Evolutionary conservation across 2,888 invertebrate species (phyloP).

Genomic region (Eurytoma adleriae): DNA sequence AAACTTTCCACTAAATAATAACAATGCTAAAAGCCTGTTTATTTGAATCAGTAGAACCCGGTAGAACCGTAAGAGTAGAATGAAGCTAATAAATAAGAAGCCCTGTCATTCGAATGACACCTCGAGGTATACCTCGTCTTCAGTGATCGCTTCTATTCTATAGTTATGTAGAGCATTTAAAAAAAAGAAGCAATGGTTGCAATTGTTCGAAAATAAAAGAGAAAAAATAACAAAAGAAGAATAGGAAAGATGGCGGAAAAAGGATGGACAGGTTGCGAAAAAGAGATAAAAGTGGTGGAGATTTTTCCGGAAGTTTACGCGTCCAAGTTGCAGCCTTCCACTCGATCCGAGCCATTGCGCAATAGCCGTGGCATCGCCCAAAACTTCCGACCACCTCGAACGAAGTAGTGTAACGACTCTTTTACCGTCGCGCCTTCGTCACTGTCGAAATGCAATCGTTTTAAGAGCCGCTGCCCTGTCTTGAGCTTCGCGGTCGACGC

Average conservation of each 20-base stretch:
- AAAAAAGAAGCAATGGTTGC: no score
- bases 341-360: constrained; percentile 40
- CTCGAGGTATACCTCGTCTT: no score
- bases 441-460: constrained; percentile 60
- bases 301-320: constrained; percentile 47
- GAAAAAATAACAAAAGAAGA: constrained; percentile 16
- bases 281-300: constrained; percentile 30
- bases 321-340: constrained; percentile 11
- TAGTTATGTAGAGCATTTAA: no score
- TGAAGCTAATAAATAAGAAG: no score
- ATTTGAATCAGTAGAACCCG: no score
- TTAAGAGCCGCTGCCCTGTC: constrained; percentile 59
- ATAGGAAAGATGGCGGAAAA: constrained; percentile 22
- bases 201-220: neutral
- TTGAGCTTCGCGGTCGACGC: constrained; percentile 32
- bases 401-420: constrained; percentile 61
- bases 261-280: constrained; percentile 31
- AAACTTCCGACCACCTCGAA: constrained; percentile 42
- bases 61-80: no score
- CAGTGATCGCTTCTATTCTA: no score
- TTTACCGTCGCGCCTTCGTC: constrained; percentile 64
- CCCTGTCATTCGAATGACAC: no score
- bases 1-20: no score
- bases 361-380: constrained; percentile 41
- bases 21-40: no score